phyloP scores from a whole-genome alignment of 2,113 vertebrate genomes.

The Oxygymnocypris stewartii region DNA sequence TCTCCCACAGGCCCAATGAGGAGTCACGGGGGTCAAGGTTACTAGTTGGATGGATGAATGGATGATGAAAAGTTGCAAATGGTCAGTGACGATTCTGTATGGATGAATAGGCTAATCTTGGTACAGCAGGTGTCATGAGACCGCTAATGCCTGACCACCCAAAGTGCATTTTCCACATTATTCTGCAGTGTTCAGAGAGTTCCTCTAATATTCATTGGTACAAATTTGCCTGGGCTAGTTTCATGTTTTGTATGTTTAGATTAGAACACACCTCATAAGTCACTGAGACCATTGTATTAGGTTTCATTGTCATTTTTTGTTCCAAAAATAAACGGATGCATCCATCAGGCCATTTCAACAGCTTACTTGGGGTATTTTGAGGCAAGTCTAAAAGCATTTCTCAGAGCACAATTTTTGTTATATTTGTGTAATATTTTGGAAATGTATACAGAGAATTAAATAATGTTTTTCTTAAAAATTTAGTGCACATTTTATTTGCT shows the following conservation, averaged over 20 bases:
- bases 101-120: slow-evolving; percentile 28
- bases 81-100: slow-evolving; percentile 13
- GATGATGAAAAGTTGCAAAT: background rate
- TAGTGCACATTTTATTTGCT: background rate
- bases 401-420: background rate
- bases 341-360: background rate
- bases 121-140: slow-evolving; percentile 40
- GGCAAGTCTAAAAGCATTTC: background rate
- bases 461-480: background rate
- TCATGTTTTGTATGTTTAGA: background rate
- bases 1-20: background rate
- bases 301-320: background rate
- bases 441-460: background rate
- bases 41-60: slow-evolving; percentile 25
- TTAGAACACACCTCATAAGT: background rate
- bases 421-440: background rate
- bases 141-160: slow-evolving; percentile 34
- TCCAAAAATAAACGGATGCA: background rate
- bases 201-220: slow-evolving; percentile 17
- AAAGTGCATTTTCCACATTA: slow-evolving; percentile 30
- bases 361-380: background rate
- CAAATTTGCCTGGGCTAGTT: background rate
- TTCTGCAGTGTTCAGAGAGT: background rate
- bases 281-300: background rate
- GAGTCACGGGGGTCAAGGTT: background rate